phyloP scores from a whole-genome alignment of 2,888 invertebrate genomes.

The Lissonota sp. region DNA sequence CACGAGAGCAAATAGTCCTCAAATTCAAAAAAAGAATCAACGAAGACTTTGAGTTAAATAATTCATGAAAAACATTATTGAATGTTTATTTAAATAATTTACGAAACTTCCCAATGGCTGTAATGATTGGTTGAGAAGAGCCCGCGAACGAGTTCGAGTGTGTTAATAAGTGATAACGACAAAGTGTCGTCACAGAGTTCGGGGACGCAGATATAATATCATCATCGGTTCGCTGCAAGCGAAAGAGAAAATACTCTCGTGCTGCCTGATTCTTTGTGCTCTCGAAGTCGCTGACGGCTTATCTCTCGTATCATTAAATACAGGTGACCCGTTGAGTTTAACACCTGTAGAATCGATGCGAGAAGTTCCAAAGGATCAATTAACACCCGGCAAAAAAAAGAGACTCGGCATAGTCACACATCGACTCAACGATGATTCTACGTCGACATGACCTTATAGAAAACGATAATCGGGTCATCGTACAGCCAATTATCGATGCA shows the following conservation, averaged over 20 bases:
- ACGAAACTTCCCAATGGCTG: background rate
- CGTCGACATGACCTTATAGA: conserved; percentile 32
- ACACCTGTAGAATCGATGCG: conserved; percentile 44
- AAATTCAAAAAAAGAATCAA: no score
- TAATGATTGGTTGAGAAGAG: conserved; percentile 27
- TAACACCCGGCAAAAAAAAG: conserved; percentile 4
- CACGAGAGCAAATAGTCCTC: no score
- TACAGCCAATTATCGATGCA: conserved; percentile 22
- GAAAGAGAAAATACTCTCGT: background rate
- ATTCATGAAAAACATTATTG: no score
- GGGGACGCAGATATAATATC: conserved; percentile 44
- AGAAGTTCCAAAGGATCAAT: conserved; percentile 11
- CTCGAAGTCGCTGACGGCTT: background rate
- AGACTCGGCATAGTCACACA: conserved; percentile 7
- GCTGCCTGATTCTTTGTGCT: background rate
- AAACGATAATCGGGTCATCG: conserved; percentile 15
- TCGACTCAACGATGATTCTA: conserved; percentile 1
- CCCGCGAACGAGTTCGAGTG: conserved; percentile 37
- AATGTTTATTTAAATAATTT: no score
- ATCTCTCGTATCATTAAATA: background rate
- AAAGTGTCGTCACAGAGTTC: conserved; percentile 50
- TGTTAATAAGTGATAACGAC: conserved; percentile 59
- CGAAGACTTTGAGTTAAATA: no score
- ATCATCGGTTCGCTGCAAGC: conserved; percentile 15
- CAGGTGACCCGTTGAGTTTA: conserved; percentile 25